Evolutionary conservation across 2,797 vertebrate genomes (phyloP), one percentile per base, ranked within the genome.

Genomic region (Xenentodon cancila): DNA sequence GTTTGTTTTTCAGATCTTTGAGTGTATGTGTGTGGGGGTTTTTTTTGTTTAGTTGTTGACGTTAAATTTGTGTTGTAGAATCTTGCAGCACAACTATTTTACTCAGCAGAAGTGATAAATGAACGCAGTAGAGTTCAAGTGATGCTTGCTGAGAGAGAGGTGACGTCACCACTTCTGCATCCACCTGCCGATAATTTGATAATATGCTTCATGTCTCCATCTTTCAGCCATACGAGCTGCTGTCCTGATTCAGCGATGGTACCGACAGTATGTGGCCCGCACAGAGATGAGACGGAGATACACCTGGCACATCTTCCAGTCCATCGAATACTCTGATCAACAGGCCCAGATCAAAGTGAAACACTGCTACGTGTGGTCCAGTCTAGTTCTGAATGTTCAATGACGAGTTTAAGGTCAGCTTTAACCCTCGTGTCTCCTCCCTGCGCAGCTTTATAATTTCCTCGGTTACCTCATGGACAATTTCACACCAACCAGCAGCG

Each of bases 231-330:
- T 98, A 78, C 94, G 88, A 88, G 94, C 96, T 0, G 96, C 95
- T 0, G 77, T 95, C 20, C 75, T 99, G 83, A 98, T 99, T 68
- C 97, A 99, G 75, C 91, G 87, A 50, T 99, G 97, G 97, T 98
- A 97, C 71, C 93, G 95, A 22, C 94, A 96, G 75, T 92, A 96
- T 0, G 65, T 93, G 0, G 95, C 96, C 7, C 95, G 95, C 19
- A 91, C 94, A 82, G 97, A 98, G 86, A 94, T 96, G 93, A 94
- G 95, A 25, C 91, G 96, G 4, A 92, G 94, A 30, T 98, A 95
- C 85, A 97, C 95, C 43, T 98, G 97, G 97, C 94, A 95, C 71
- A 97, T 98, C 87, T 98, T 99, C 75, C 97, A 97, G 64, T 98
- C 97, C 42, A 95, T 98, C 18, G 97, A 99, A 68, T 97, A 99